Percentiles rank a stretch among this genome's conserved stretches.
These are phyloP conservation scores for Microdon myrmicae DNA, from an alignment of 2,888 invertebrate species.

Conservation along the genomic window DNA sequence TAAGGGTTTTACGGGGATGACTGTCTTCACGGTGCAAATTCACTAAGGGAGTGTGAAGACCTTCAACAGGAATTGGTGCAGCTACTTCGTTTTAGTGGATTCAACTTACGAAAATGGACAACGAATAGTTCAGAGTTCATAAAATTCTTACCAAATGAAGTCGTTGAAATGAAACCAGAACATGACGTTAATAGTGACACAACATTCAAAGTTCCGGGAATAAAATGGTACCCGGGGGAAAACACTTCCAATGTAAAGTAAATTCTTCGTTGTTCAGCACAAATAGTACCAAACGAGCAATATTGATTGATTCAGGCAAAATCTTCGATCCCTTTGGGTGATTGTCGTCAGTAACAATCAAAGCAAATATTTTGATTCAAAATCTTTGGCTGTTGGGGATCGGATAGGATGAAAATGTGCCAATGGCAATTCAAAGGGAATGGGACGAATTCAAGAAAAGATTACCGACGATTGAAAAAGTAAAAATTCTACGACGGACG, in stretches of 20 bases:
- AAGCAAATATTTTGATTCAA: too few relatives aligned
- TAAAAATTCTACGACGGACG: too few relatives aligned
- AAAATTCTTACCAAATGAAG: background rate
- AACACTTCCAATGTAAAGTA: too few relatives aligned
- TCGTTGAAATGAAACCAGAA: slow-evolving; percentile 7
- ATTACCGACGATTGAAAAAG: too few relatives aligned
- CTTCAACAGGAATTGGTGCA: slow-evolving; percentile 8
- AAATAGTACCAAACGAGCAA: too few relatives aligned
- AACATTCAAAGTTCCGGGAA: slow-evolving; percentile 7
- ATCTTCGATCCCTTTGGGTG: too few relatives aligned
- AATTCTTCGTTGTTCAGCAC: background rate
- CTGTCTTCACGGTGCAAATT: slow-evolving; percentile 1
- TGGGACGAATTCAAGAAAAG: too few relatives aligned
- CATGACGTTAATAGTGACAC: slow-evolving; percentile 5
- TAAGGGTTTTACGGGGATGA: slow-evolving; percentile 1
- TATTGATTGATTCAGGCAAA: too few relatives aligned
- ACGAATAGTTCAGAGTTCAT: slow-evolving; percentile 2
- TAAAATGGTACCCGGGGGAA: slow-evolving; percentile 9
- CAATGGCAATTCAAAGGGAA: too few relatives aligned
- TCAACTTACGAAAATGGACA: slow-evolving; percentile 5
- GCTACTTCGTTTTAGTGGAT: slow-evolving; percentile 5
- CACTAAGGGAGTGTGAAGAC: slow-evolving; percentile 3
- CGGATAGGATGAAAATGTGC: too few relatives aligned
- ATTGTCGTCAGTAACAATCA: too few relatives aligned
- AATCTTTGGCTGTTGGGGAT: too few relatives aligned